Percentiles rank a stretch among this genome's conserved stretches.
Evolutionary conservation across 2,797 vertebrate species (phyloP).

Genomic region (Etheostoma perlongum): DNA sequence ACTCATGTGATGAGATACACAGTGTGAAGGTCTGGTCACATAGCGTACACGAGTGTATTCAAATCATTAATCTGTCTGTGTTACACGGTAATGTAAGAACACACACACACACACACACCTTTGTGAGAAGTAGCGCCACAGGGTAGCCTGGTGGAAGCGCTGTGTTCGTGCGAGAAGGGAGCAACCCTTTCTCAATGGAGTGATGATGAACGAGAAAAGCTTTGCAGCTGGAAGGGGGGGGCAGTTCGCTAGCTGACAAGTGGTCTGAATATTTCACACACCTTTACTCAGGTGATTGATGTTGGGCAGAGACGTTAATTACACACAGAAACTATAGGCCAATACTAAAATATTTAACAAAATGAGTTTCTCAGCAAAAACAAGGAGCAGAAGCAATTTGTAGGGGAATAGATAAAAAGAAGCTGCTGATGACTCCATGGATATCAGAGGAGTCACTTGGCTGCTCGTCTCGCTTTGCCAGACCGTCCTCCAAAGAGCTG

Average conservation of each 20-base stretch:
- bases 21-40: conserved; percentile 20
- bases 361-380: no score
- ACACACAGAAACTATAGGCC: no score
- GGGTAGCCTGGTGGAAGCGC: conserved; percentile 25
- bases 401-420: no score
- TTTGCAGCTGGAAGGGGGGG: background rate
- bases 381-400: no score
- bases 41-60: background rate
- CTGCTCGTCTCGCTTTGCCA: no score
- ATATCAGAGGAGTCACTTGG: no score
- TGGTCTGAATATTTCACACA: conserved; percentile 36
- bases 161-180: conserved; percentile 31
- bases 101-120: background rate
- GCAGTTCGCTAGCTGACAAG: conserved; percentile 27
- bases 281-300: conserved; percentile 37
- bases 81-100: conserved; percentile 8
- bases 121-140: conserved; percentile 23
- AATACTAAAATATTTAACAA: no score
- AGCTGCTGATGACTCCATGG: no score
- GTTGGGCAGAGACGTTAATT: background rate
- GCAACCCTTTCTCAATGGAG: conserved; percentile 27
- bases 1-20: background rate
- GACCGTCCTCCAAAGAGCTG: no score
- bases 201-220: conserved; percentile 14
- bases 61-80: conserved; percentile 40